Conservation (phyloP, 2,797 vertebrate species). For the Florisuga fusca region DNA sequence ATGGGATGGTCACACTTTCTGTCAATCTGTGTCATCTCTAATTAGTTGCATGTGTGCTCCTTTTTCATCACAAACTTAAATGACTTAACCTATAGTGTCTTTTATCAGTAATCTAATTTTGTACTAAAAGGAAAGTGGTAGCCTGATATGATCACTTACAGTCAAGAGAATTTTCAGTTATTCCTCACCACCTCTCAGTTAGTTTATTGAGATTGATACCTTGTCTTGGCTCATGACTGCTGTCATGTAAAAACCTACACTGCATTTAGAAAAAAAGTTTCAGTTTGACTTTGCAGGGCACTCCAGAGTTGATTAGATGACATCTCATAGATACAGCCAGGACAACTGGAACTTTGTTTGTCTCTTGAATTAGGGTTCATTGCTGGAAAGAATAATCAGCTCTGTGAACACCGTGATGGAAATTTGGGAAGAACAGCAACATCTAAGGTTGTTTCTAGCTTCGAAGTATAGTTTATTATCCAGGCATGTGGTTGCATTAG, state of each 20-base stretch:
- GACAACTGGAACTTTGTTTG: not conserved
- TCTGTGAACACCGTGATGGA: not conserved
- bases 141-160: not conserved
- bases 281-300: not conserved
- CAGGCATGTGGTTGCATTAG: not conserved
- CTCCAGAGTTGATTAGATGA: not conserved
- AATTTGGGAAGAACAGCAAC: not conserved
- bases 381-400: not conserved
- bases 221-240: not conserved
- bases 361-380: not conserved
- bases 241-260: not conserved
- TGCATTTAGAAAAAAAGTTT: not conserved
- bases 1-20: not conserved
- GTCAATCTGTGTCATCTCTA: not conserved
- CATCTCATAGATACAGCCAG: fast-evolving
- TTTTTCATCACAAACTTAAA: not conserved
- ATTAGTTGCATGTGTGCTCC: not conserved
- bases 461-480: not conserved
- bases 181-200: not conserved
- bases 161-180: not conserved
- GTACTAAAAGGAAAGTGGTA: not conserved
- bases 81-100: not conserved
- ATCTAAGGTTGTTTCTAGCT: not conserved
- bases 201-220: not conserved
- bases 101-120: conserved; percentile 7